phyloP scores from a whole-genome alignment of 2,113 vertebrate species.

The Pelecanoides urinatrix region DNA sequence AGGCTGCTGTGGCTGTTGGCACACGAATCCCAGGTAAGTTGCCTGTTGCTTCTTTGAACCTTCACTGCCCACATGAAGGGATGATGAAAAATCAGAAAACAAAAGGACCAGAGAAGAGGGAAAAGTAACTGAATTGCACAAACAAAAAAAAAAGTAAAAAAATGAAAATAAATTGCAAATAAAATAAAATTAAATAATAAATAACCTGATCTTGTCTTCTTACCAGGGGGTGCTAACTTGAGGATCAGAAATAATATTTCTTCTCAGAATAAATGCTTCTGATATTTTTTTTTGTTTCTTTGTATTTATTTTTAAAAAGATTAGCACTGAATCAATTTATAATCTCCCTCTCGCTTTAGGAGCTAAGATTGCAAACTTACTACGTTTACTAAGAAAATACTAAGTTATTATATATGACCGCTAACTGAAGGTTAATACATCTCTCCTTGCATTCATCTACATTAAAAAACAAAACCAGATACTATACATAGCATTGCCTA shows the following conservation, averaged over 20 bases:
- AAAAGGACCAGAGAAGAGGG: constrained; percentile 68
- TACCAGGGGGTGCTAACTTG: constrained; percentile 4
- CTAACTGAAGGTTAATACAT: constrained; percentile 59
- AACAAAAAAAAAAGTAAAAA: constrained; percentile 20
- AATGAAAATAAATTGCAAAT: constrained; percentile 55
- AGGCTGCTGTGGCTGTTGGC: constrained; percentile 83
- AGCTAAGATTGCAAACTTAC: constrained; percentile 37
- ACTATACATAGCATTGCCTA: neutral
- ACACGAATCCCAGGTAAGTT: constrained; percentile 84
- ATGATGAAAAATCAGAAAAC: constrained; percentile 76
- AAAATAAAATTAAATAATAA: neutral
- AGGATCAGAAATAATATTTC: neutral
- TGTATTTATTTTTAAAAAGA: neutral
- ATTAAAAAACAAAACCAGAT: constrained; percentile 11
- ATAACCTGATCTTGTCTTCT: neutral
- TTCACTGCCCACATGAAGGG: constrained; percentile 86
- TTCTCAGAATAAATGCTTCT: constrained; percentile 19
- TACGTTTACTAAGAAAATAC: neutral
- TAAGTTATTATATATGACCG: neutral
- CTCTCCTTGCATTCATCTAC: constrained; percentile 20
- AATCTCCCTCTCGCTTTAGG: constrained; percentile 19
- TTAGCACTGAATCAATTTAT: constrained; percentile 54
- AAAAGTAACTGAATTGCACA: constrained; percentile 78
- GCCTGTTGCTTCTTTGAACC: constrained; percentile 91
- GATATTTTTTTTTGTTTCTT: neutral